phyloP scores from a whole-genome alignment of 2,888 invertebrate genomes.

The Acronicta psi region DNA sequence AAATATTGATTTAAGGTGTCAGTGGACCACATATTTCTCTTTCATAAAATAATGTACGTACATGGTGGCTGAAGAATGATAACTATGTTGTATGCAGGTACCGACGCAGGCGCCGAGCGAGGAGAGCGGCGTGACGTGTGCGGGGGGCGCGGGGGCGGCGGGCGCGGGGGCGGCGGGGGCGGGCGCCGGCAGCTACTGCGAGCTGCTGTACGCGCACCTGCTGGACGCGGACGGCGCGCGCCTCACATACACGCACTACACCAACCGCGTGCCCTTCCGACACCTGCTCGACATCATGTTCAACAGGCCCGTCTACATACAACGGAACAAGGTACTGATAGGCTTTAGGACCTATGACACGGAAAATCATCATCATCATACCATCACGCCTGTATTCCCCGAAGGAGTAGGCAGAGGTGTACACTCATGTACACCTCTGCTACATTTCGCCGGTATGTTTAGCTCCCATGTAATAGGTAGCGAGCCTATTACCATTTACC shows the following conservation, averaged over 20 bases:
- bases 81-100: constrained; percentile 86
- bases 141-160: constrained; percentile 9
- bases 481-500: too few species aligned
- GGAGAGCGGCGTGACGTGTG: constrained; percentile 70
- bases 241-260: constrained; percentile 94
- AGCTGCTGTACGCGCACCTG: constrained; percentile 94
- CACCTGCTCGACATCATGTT: constrained; percentile 94
- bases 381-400: too few species aligned
- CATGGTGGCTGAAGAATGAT: too few species aligned
- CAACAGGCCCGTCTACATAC: constrained; percentile 94
- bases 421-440: too few species aligned
- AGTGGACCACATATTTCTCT: too few species aligned
- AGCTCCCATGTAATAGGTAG: too few species aligned
- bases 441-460: too few species aligned
- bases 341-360: too few species aligned
- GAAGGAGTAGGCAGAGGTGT: too few species aligned
- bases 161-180: constrained; percentile 43
- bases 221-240: constrained; percentile 94
- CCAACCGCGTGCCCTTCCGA: constrained; percentile 92
- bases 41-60: too few species aligned
- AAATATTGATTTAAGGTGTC: too few species aligned
- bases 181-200: constrained; percentile 89
- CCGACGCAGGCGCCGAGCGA: constrained; percentile 92
- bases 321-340: constrained; percentile 92
- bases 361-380: too few species aligned